A percentile compares a stretch with the other conserved stretches of the same genome.
phyloP scores from a whole-genome alignment of 2,888 invertebrate genomes.

The Choristoneura rosaceana region DNA sequence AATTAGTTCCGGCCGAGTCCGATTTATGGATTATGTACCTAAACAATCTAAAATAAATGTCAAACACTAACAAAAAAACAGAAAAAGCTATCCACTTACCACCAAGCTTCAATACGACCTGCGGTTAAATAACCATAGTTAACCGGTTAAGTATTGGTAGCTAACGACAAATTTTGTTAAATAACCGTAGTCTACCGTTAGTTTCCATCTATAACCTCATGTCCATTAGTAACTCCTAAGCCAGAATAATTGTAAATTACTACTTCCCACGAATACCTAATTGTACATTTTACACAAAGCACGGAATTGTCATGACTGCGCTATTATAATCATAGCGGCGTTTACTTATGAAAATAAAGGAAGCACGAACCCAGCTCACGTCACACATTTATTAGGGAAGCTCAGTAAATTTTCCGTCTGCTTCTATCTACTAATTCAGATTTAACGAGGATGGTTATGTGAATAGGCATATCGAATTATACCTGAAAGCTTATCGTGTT shows the following conservation, averaged over 20 bases:
- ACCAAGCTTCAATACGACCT: no score
- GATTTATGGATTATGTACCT: no score
- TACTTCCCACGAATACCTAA: slow-evolving; percentile 40
- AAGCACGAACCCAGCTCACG: slow-evolving; percentile 63
- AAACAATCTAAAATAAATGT: no score
- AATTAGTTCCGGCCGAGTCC: no score
- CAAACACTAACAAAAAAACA: no score
- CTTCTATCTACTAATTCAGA: slow-evolving; percentile 6
- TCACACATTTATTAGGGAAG: slow-evolving; percentile 64
- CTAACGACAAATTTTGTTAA: no score
- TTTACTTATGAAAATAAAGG: slow-evolving; percentile 55
- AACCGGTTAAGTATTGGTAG: no score
- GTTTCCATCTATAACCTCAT: slow-evolving; percentile 24
- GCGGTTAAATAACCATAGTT: no score
- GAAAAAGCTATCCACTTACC: no score
- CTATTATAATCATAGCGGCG: slow-evolving; percentile 51
- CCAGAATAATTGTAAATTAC: slow-evolving; percentile 33
- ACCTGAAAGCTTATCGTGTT: no score
- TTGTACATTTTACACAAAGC: slow-evolving; percentile 40
- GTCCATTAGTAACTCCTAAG: slow-evolving; percentile 17
- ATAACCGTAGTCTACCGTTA: no score
- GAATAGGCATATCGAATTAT: no score
- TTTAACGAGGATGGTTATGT: slow-evolving; percentile 1
- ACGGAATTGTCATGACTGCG: slow-evolving; percentile 48
- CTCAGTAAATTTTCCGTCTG: slow-evolving; percentile 45